phyloP scores from a whole-genome alignment of 2,888 invertebrate genomes.

The Cosmopolites sordidus region DNA sequence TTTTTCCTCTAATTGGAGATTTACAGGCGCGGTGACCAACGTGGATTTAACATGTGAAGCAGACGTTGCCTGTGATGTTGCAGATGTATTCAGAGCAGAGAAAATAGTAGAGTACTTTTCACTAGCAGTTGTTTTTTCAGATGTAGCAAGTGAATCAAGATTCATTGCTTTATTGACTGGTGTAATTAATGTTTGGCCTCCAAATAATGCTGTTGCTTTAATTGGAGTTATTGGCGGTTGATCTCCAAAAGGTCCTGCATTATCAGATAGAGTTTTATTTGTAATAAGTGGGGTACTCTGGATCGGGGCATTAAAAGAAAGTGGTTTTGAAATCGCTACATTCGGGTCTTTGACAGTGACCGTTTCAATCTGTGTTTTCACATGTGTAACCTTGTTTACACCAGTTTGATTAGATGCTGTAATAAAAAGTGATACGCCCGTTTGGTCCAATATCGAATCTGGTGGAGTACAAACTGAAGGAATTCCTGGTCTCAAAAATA shows the following conservation, averaged over 20 bases:
- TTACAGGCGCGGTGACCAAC: slow-evolving; percentile 13
- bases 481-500: slow-evolving; percentile 61
- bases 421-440: slow-evolving; percentile 31
- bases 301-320: slow-evolving; percentile 5
- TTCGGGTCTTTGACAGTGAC: slow-evolving; percentile 2
- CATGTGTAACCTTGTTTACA: background rate
- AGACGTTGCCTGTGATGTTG: slow-evolving; percentile 2
- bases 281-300: slow-evolving; percentile 22
- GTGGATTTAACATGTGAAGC: slow-evolving; percentile 24
- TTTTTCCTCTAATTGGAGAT: background rate
- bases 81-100: slow-evolving; percentile 24
- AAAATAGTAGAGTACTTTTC: slow-evolving; percentile 31
- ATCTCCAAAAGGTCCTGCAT: slow-evolving; percentile 29
- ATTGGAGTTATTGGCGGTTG: slow-evolving; percentile 31
- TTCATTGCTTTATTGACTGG: slow-evolving; percentile 23
- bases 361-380: slow-evolving; percentile 1
- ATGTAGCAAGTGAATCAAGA: slow-evolving; percentile 2
- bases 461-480: slow-evolving; percentile 55
- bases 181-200: slow-evolving; percentile 30
- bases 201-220: slow-evolving; percentile 27
- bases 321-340: slow-evolving; percentile 10
- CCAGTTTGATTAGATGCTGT: background rate
- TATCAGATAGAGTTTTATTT: slow-evolving; percentile 7
- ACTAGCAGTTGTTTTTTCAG: slow-evolving; percentile 1
- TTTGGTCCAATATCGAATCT: slow-evolving; percentile 32